Percentiles rank a stretch among this genome's conserved stretches.
Evolutionary conservation across 2,888 invertebrate species (phyloP).

Genomic region (Platycheirus rosarum): DNA sequence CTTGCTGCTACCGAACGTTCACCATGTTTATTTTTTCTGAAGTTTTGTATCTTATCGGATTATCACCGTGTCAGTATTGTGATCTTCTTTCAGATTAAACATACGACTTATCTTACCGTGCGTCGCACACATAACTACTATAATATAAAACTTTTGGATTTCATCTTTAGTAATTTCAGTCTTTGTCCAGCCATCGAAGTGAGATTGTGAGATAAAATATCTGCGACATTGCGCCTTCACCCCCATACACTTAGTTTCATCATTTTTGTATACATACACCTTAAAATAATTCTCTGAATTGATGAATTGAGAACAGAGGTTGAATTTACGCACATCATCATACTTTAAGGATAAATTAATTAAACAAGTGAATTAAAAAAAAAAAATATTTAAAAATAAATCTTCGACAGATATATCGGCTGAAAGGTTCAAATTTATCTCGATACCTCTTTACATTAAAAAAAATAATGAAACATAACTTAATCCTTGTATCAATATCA

Average conservation of each 20-base stretch:
- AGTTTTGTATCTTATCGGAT: constrained; percentile 73
- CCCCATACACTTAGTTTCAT: constrained; percentile 50
- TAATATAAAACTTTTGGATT: constrained; percentile 78
- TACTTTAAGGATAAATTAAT: constrained; percentile 69
- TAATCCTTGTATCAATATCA: constrained; percentile 68
- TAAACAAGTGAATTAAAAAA: constrained; percentile 55
- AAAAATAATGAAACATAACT: constrained; percentile 16
- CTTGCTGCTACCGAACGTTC: constrained; percentile 36
- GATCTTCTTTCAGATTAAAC: constrained; percentile 72
- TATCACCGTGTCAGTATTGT: constrained; percentile 73
- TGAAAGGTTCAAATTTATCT: constrained; percentile 47
- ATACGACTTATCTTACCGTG: constrained; percentile 73
- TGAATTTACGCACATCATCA: constrained; percentile 63
- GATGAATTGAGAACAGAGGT: constrained; percentile 69
- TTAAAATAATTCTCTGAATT: constrained; percentile 38
- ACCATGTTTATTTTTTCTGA: constrained; percentile 30
- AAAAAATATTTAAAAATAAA: constrained; percentile 1
- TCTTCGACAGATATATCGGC: constrained; percentile 35
- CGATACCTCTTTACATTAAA: constrained; percentile 15
- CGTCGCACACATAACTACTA: constrained; percentile 57
- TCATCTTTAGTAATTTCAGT: constrained; percentile 81
- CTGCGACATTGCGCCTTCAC: constrained; percentile 48
- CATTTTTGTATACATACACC: constrained; percentile 23
- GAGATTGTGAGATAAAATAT: constrained; percentile 67
- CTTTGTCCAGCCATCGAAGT: constrained; percentile 80